A percentile compares a stretch with the other conserved stretches of the same genome.
Evolutionary conservation across 2,888 invertebrate genomes (phyloP).

Genomic region (Ischnus inquisitorius): DNA sequence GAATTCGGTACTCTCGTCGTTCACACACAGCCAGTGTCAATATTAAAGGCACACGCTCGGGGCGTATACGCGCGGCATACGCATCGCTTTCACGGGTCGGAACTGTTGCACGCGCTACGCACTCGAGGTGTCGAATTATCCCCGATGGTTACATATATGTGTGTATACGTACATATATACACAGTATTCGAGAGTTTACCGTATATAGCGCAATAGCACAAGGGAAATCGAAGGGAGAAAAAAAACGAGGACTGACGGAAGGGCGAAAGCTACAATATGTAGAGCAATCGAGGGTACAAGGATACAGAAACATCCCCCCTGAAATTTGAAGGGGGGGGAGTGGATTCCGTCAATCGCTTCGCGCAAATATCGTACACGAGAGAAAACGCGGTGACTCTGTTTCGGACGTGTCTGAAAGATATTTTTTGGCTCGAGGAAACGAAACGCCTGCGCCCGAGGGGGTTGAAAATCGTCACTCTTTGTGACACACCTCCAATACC

Average conservation of each 20-base stretch:
- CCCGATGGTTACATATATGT: not conserved
- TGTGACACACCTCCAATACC: constrained; percentile 49
- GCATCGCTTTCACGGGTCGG: constrained; percentile 39
- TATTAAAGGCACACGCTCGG: constrained; percentile 55
- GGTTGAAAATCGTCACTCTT: constrained; percentile 62
- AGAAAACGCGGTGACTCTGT: constrained; percentile 58
- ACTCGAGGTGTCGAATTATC: constrained; percentile 60
- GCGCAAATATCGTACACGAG: constrained; percentile 60
- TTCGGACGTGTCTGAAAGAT: constrained; percentile 61
- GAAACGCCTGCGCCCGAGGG: constrained; percentile 45
- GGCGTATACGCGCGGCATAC: constrained; percentile 23
- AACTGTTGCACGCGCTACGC: constrained; percentile 23
- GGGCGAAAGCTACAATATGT: constrained; percentile 35
- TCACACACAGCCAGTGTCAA: constrained; percentile 56
- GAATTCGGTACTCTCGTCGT: constrained; percentile 37
- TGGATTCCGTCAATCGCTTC: constrained; percentile 64
- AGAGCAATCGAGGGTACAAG: constrained; percentile 52
- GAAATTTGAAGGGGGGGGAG: constrained; percentile 46
- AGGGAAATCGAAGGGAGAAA: constrained; percentile 32
- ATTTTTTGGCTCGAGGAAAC: constrained; percentile 19
- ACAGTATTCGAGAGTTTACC: constrained; percentile 15
- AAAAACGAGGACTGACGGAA: constrained; percentile 34
- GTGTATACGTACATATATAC: not conserved
- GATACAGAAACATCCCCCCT: constrained; percentile 28
- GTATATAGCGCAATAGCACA: not conserved